Evolutionary conservation across 2,888 invertebrate species (phyloP).

Genomic region (Agrotis puta): DNA sequence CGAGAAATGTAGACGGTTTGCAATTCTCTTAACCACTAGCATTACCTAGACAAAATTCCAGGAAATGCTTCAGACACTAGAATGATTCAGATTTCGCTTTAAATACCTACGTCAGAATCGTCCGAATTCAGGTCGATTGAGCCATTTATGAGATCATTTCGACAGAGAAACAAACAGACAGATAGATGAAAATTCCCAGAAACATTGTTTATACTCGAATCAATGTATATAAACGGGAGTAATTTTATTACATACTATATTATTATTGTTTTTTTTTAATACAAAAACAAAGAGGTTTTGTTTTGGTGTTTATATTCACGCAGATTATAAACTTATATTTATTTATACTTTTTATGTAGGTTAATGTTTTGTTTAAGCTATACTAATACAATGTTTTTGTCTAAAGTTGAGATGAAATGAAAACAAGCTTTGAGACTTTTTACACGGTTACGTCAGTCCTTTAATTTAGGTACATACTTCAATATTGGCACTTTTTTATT

Average conservation of each 20-base stretch:
- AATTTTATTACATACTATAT: conserved; percentile 29
- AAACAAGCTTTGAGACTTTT: too few relatives aligned
- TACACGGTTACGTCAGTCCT: too few relatives aligned
- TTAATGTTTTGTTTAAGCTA: too few relatives aligned
- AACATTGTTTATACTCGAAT: conserved; percentile 43
- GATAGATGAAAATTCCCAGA: conserved; percentile 29
- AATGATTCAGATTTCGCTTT: conserved; percentile 22
- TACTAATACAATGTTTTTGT: too few relatives aligned
- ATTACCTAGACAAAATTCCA: conserved; percentile 8
- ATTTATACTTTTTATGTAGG: too few relatives aligned
- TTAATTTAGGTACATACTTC: too few relatives aligned
- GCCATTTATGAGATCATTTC: conserved; percentile 33
- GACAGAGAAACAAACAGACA: conserved; percentile 22
- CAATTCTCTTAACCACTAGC: neutral
- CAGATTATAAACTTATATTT: neutral
- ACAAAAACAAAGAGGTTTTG: neutral
- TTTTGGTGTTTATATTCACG: conserved; percentile 15
- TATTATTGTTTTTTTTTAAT: neutral
- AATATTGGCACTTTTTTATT: too few relatives aligned
- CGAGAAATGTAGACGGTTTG: neutral
- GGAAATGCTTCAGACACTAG: neutral
- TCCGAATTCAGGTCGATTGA: conserved; percentile 16
- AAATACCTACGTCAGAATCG: conserved; percentile 18
- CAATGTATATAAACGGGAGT: conserved; percentile 25
- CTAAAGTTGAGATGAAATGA: too few relatives aligned